phyloP scores from a whole-genome alignment of 2,888 invertebrate genomes.

The Oegoconia quadripuncta region DNA sequence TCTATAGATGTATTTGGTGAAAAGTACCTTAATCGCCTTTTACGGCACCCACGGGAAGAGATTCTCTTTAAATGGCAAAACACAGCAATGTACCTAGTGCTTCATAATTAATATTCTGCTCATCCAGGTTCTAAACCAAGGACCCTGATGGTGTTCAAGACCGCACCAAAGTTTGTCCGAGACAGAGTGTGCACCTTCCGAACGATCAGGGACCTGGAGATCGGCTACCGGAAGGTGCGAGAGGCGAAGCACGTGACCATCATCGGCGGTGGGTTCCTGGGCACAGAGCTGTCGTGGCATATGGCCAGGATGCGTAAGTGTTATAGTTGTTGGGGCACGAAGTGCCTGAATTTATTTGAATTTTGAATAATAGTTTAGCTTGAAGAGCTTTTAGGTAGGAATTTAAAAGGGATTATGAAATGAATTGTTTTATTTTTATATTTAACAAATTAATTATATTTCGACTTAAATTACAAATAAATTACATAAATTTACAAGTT shows the following conservation, averaged over 20 bases:
- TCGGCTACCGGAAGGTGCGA: constrained; percentile 52
- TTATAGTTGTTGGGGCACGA: neutral
- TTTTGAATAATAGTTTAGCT: too few species aligned
- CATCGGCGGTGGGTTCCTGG: constrained; percentile 56
- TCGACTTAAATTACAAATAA: too few species aligned
- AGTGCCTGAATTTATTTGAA: too few species aligned
- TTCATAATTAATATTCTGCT: neutral
- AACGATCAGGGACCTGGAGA: constrained; percentile 58
- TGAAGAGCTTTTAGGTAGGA: too few species aligned
- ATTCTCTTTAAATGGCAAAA: too few species aligned
- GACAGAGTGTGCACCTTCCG: constrained; percentile 44
- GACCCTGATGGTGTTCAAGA: constrained; percentile 43
- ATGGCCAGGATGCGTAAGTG: constrained; percentile 55
- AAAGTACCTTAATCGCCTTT: too few species aligned
- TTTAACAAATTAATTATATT: too few species aligned
- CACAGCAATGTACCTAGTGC: neutral
- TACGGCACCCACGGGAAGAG: too few species aligned
- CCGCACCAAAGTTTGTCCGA: constrained; percentile 53
- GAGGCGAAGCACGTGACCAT: constrained; percentile 49
- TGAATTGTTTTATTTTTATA: too few species aligned
- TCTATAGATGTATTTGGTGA: too few species aligned
- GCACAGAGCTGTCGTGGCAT: constrained; percentile 60
- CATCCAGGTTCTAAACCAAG: constrained; percentile 50
- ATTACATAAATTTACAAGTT: too few species aligned
- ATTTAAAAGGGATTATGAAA: too few species aligned